Percentiles rank a stretch among this genome's conserved stretches.
phyloP scores from a whole-genome alignment of 2,797 vertebrate species.

The Lepilemur ruficaudatus region DNA sequence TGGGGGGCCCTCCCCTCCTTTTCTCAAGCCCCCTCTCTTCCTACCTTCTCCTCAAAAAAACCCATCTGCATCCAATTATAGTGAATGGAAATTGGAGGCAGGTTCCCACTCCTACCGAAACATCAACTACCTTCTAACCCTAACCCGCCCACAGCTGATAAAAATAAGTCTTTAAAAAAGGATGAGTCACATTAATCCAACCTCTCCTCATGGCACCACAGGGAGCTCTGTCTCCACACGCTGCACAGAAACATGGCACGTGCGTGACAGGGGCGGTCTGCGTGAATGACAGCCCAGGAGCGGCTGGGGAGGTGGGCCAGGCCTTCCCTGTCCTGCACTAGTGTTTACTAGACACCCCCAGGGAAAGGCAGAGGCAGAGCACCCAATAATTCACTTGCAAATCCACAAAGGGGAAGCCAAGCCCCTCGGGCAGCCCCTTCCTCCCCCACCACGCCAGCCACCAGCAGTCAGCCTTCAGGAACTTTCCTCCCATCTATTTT shows the following conservation, averaged over 20 bases:
- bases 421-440: too few relatives aligned
- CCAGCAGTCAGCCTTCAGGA: neutral
- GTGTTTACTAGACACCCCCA: neutral
- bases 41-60: neutral
- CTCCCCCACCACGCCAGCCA: neutral
- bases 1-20: neutral
- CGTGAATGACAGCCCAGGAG: neutral
- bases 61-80: neutral
- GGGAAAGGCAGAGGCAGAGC: neutral
- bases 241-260: neutral
- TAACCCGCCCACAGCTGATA: slow-evolving; percentile 13
- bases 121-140: slow-evolving; percentile 14
- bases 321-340: neutral
- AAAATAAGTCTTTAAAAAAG: slow-evolving; percentile 58
- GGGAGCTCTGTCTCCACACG: neutral
- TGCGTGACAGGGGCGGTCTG: neutral
- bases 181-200: slow-evolving; percentile 27
- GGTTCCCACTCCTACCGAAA: slow-evolving; percentile 33
- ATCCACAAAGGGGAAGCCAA: neutral
- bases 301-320: too few relatives aligned
- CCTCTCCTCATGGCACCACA: neutral
- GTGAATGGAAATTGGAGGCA: slow-evolving; percentile 36
- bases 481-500: neutral
- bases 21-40: neutral
- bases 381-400: neutral